phyloP scores from a whole-genome alignment of 2,113 vertebrate species.

The Numenius arquata region DNA sequence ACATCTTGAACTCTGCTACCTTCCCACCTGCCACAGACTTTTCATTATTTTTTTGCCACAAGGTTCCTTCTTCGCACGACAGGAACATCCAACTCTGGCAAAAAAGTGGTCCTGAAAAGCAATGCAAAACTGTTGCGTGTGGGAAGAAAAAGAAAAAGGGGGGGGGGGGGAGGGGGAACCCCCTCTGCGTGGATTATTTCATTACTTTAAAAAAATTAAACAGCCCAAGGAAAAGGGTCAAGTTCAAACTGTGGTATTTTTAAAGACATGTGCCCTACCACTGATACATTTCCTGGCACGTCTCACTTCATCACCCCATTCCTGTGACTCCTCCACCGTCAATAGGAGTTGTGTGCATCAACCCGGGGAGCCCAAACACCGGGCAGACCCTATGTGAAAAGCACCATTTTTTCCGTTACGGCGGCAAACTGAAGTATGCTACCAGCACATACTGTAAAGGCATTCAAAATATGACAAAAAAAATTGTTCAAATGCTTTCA shows the following conservation, averaged over 20 bases:
- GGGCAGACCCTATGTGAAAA: not conserved
- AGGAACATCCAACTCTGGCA: not conserved
- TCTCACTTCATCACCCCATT: not conserved
- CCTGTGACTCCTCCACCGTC: not conserved
- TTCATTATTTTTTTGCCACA: not conserved
- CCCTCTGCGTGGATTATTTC: not conserved
- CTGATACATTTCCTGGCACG: not conserved
- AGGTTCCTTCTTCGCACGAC: not conserved
- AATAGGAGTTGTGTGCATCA: not conserved
- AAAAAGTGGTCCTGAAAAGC: not conserved
- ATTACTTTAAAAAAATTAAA: not conserved
- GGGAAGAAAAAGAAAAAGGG: not conserved
- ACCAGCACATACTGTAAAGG: not conserved
- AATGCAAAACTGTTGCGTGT: fast-evolving
- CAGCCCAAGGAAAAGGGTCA: not conserved
- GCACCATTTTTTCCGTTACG: not conserved
- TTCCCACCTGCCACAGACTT: not conserved
- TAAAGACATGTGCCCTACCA: not conserved
- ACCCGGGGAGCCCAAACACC: not conserved
- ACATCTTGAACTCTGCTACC: not conserved
- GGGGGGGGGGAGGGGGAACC: too few relatives aligned
- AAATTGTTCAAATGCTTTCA: constrained; percentile 38
- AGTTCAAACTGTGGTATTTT: not conserved
- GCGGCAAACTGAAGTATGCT: not conserved
- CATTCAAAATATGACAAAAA: constrained; percentile 41